Conservation (phyloP, 2,797 vertebrate genomes). For the Melanotaenia boesemani region DNA sequence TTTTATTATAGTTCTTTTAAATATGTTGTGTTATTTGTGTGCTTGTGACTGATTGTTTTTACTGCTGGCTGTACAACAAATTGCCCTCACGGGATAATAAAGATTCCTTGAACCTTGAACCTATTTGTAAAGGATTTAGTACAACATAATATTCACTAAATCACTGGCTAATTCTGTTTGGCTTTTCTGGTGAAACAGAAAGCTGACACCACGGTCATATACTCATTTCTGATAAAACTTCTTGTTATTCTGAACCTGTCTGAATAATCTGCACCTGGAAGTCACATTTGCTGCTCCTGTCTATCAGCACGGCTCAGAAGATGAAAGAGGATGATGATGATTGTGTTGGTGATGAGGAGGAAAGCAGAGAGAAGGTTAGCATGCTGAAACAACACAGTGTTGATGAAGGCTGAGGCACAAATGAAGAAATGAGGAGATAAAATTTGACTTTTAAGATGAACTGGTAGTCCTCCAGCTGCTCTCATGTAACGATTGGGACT, state of each 20-base stretch:
- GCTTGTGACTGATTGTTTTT: too few species aligned
- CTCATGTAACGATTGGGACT: background rate
- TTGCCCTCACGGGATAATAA: too few species aligned
- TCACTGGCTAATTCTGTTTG: background rate
- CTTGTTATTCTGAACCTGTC: too few species aligned
- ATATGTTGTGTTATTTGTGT: too few species aligned
- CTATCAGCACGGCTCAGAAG: background rate
- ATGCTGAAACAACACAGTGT: background rate
- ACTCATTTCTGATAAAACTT: constrained; percentile 1
- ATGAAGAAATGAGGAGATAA: background rate
- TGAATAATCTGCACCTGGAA: background rate
- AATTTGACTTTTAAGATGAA: too few species aligned
- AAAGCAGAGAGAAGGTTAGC: background rate
- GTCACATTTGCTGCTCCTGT: background rate
- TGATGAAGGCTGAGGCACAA: background rate
- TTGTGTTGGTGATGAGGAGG: background rate
- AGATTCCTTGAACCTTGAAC: too few species aligned
- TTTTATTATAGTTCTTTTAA: too few species aligned
- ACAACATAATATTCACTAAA: background rate
- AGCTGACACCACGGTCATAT: too few species aligned
- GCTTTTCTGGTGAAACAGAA: background rate
- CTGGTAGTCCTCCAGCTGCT: background rate
- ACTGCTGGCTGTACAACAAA: too few species aligned
- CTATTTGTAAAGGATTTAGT: too few species aligned
- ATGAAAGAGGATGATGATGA: background rate